A percentile compares a stretch with the other conserved stretches of the same genome.
These are phyloP conservation scores for Drosophila nigrodunni DNA, from an alignment of 1,140 invertebrate genomes.

Conservation along the genomic window DNA sequence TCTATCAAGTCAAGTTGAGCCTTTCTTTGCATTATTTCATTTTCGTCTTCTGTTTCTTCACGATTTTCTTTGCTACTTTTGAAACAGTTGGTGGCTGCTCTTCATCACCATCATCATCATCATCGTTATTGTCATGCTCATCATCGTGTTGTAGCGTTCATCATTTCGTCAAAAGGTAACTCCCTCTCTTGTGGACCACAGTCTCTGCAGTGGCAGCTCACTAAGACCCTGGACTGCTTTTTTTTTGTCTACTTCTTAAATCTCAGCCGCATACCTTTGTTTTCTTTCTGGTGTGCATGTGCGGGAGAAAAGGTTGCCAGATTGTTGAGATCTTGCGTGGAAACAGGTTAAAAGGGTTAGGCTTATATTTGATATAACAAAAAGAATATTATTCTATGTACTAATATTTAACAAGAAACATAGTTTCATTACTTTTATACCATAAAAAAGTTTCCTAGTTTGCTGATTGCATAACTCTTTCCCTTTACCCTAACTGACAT, in stretches of 20 bases:
- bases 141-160: conserved; percentile 25
- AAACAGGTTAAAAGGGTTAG: conserved; percentile 18
- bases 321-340: conserved; percentile 19
- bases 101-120: conserved; percentile 46
- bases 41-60: conserved; percentile 39
- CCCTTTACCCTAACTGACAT: not conserved
- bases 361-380: not conserved
- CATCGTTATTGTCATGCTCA: conserved; percentile 11
- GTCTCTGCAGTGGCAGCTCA: conserved; percentile 20
- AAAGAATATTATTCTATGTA: too few species aligned
- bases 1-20: conserved; percentile 11
- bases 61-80: conserved; percentile 61
- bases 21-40: conserved; percentile 31
- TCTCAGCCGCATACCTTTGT: conserved; percentile 60
- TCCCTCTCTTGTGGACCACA: conserved; percentile 47
- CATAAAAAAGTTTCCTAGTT: not conserved
- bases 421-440: too few species aligned
- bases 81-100: conserved; percentile 51
- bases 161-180: conserved; percentile 44
- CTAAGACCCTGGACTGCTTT: conserved; percentile 43
- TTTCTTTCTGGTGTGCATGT: conserved; percentile 32
- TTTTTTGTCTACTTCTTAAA: conserved; percentile 42
- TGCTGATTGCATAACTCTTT: not conserved
- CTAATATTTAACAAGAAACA: too few species aligned
- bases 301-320: conserved; percentile 43